These are phyloP conservation scores for Macrocentrus cingulum DNA, from an alignment of 1,140 invertebrate genomes.

Conservation along the genomic window DNA sequence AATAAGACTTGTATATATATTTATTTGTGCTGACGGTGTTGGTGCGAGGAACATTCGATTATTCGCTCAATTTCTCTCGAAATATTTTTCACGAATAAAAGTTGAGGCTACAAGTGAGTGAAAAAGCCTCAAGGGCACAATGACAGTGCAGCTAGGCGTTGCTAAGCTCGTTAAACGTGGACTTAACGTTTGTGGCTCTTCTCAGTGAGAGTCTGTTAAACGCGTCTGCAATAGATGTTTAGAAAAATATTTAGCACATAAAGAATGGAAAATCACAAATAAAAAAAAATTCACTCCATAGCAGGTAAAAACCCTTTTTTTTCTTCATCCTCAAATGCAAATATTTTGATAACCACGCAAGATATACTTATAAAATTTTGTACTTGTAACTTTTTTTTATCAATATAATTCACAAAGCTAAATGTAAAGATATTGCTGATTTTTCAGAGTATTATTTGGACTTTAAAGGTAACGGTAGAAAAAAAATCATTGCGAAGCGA, in stretches of 20 bases:
- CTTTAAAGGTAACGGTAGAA: no score
- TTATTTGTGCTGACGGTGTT: constrained; percentile 31
- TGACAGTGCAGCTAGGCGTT: constrained; percentile 16
- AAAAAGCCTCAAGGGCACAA: background rate
- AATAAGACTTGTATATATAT: constrained; percentile 7
- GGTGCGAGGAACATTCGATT: constrained; percentile 46
- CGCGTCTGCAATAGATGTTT: constrained; percentile 20
- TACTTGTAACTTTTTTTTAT: no score
- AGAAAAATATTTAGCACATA: constrained; percentile 5
- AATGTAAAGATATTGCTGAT: no score
- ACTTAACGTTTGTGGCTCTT: constrained; percentile 16
- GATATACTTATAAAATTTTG: no score
- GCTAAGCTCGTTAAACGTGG: constrained; percentile 34
- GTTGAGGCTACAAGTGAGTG: background rate
- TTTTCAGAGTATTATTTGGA: no score
- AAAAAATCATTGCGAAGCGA: no score
- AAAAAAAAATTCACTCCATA: no score
- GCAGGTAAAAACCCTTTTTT: no score
- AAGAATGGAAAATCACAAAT: no score
- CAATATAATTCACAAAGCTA: no score
- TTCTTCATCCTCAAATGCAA: no score
- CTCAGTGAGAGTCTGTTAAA: background rate
- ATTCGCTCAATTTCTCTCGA: constrained; percentile 50
- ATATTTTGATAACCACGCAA: no score
- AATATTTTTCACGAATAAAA: constrained; percentile 35